Percentiles rank a stretch among this genome's conserved stretches.
These are phyloP conservation scores for Trigoniulus corallinus DNA, from an alignment of 1,140 invertebrate genomes.

Conservation along the genomic window DNA sequence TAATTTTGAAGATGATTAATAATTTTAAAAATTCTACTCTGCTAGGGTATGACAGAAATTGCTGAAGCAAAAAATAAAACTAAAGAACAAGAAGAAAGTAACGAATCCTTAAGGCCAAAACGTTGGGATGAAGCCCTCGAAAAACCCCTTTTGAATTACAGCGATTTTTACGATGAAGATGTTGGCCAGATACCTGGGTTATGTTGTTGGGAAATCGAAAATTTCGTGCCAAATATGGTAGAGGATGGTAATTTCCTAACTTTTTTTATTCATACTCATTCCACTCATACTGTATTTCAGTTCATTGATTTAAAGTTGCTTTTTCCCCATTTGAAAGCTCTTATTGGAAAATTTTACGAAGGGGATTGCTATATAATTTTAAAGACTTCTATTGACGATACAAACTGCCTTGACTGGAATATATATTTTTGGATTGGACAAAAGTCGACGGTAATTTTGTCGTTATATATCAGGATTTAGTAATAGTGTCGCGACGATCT, in stretches of 20 bases:
- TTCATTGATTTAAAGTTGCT: neutral
- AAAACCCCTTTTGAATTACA: constrained; percentile 94
- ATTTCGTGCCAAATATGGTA: constrained; percentile 88
- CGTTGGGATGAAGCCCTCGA: constrained; percentile 86
- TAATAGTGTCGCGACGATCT: constrained; percentile 4
- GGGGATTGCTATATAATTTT: constrained; percentile 97
- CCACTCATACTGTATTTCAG: neutral
- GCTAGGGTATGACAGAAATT: constrained; percentile 82
- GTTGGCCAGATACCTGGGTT: constrained; percentile 70
- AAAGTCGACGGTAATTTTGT: constrained; percentile 60
- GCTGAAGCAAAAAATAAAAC: constrained; percentile 69
- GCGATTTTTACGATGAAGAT: constrained; percentile 96
- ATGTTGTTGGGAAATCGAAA: constrained; percentile 95
- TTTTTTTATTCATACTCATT: too few relatives aligned
- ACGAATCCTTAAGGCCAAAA: constrained; percentile 44
- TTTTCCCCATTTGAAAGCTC: constrained; percentile 38
- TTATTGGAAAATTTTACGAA: constrained; percentile 97
- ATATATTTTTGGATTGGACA: constrained; percentile 99
- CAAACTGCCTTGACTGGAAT: constrained; percentile 72
- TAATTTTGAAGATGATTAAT: neutral
- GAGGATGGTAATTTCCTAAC: constrained; percentile 25
- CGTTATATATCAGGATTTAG: neutral
- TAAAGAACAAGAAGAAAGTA: constrained; percentile 40
- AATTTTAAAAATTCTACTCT: neutral
- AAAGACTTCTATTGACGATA: constrained; percentile 72